phyloP scores from a whole-genome alignment of 2,888 invertebrate genomes.

The Drosophila ezoana region DNA sequence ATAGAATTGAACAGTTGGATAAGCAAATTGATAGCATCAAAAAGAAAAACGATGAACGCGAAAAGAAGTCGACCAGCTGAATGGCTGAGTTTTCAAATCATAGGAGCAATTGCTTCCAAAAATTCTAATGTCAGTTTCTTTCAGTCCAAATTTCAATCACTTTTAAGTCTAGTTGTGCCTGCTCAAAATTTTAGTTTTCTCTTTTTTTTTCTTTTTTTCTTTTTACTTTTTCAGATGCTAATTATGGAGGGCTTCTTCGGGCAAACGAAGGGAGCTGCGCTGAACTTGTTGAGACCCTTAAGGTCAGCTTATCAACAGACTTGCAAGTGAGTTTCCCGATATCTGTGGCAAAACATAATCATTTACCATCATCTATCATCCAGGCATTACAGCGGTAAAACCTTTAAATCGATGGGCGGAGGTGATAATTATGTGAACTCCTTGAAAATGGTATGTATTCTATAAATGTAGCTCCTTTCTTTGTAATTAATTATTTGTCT shows the following conservation, averaged over 20 bases:
- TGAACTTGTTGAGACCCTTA: not conserved
- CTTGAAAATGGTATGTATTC: constrained; percentile 17
- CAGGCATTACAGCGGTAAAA: not conserved
- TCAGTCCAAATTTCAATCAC: not conserved
- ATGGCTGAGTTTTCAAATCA: not conserved
- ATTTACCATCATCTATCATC: too few relatives aligned
- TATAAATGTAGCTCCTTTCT: rapidly evolving
- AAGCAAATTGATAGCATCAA: constrained; percentile 38
- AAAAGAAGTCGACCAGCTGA: not conserved
- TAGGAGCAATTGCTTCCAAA: not conserved
- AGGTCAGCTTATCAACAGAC: not conserved
- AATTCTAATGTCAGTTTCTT: constrained; percentile 1
- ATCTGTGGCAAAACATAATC: too few relatives aligned
- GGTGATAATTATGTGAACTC: not conserved
- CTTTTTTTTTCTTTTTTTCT: not conserved
- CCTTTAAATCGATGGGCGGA: not conserved
- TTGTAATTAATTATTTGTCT: not conserved
- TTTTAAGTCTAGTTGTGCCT: not conserved
- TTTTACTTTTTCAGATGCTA: constrained; percentile 1
- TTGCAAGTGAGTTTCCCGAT: constrained; percentile 4
- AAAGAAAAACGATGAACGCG: constrained; percentile 23
- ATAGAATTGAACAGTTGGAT: constrained; percentile 35
- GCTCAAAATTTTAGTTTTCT: not conserved
- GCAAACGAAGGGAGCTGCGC: not conserved
- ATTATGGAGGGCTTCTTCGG: constrained; percentile 15